Evolutionary conservation across 2,113 vertebrate species (phyloP), one percentile per base, ranked within the genome.

Genomic region (Argyrosomus japonicus): DNA sequence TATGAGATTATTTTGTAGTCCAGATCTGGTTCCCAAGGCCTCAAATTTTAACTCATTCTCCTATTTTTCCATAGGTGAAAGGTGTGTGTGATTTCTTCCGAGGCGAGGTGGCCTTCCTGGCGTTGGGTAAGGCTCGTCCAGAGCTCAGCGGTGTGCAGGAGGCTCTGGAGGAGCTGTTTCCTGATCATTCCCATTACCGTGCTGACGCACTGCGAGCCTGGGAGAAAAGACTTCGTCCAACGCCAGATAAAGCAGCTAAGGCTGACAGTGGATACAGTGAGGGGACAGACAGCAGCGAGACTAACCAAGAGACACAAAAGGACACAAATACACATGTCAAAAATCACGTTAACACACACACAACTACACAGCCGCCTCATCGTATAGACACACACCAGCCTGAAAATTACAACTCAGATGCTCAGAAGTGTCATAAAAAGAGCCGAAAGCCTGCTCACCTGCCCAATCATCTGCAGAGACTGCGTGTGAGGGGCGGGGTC

Each of bases 21-120:
- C 23, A 19, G 10, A 58, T 68, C 21, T 57, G 14, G 19, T 32
- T 19, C n/a, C 15, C 2, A 7, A 7, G 43, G 21, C 48, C 47
- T 23, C 36, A 19, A 68, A 36, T 36, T 2, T 6, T 6, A 32
- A 32, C 1, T 5, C 7, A 50, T 18, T 51, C 3, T 43, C 19
- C 29, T 21, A 74, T 47, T 7, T 29, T 53, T 13, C 68, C 18
- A 21, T 9, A 95, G 92, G 93, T 95, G 27, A 93, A 87, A 36
- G 93, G 97, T 0, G 87, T 99, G 53, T 96, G 97, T 21, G 97
- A 99, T 72, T 98, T 99, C 90, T 99, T 99, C 88, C 83, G 95
- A 54, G 97, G 97, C 4, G 97, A 98, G 5, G 96, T 96, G 68
- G 97, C 96, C 0, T 98, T 99, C 83, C 93, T 99, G 84, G 98